Evolutionary conservation across 2,797 vertebrate genomes (phyloP).

Genomic region (Mormyrops attenuatus): DNA sequence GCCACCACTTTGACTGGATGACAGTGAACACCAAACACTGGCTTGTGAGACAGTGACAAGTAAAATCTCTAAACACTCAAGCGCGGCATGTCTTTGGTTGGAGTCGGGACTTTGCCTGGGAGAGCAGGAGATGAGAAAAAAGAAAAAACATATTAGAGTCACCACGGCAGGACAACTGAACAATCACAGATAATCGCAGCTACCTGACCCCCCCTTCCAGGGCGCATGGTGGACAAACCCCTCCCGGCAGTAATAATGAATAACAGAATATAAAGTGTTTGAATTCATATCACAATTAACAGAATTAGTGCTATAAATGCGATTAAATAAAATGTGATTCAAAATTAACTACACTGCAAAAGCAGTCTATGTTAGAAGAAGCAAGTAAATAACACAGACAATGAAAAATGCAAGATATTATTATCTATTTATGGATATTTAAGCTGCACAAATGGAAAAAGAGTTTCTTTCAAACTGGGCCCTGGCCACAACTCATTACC

Average conservation of each 20-base stretch:
- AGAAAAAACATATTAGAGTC: neutral
- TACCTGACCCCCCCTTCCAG: neutral
- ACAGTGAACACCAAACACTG: neutral
- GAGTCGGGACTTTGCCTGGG: neutral
- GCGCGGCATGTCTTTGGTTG: neutral
- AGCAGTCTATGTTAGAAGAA: neutral
- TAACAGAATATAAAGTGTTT: neutral
- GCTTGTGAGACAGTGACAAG: neutral
- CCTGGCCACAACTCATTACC: too few relatives aligned
- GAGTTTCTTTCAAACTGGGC: neutral
- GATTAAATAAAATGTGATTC: neutral
- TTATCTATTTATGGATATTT: neutral
- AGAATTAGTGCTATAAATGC: neutral
- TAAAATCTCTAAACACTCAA: neutral
- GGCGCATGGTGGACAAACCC: neutral
- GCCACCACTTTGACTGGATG: neutral
- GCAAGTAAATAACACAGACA: neutral
- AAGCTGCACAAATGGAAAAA: neutral
- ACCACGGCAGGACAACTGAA: neutral
- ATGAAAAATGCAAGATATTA: neutral
- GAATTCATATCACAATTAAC: neutral
- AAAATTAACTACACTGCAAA: neutral
- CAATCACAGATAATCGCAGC: neutral
- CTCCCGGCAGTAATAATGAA: neutral
- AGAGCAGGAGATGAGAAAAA: neutral